Evolutionary conservation across 2,888 invertebrate genomes (phyloP).

Genomic region (Caenorhabditis afra): DNA sequence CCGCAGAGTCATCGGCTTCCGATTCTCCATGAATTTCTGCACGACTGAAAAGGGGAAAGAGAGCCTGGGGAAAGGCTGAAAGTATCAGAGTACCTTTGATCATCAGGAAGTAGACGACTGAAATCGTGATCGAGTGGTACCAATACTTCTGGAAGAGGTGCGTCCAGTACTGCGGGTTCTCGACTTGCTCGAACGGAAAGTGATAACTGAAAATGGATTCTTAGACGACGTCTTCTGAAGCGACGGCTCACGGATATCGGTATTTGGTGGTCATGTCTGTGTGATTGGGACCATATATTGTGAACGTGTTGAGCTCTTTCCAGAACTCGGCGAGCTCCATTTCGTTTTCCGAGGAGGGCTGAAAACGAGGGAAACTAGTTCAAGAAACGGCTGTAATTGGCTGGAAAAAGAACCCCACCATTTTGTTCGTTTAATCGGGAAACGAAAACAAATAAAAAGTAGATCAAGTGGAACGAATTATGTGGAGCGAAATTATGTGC

Average conservation of each 20-base stretch:
- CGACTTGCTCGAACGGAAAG: constrained; percentile 76
- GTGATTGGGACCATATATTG: constrained; percentile 73
- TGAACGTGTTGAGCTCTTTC: constrained; percentile 73
- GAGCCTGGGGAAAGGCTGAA: not conserved
- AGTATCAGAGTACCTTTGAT: constrained; percentile 47
- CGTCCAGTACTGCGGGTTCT: constrained; percentile 73
- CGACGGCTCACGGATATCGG: constrained; percentile 71
- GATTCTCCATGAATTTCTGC: constrained; percentile 81
- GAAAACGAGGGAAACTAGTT: too few species aligned
- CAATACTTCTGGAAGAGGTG: constrained; percentile 84
- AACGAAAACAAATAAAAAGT: not conserved
- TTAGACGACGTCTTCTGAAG: not conserved
- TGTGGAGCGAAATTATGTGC: constrained; percentile 32
- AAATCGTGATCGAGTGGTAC: constrained; percentile 82
- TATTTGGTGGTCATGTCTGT: constrained; percentile 73
- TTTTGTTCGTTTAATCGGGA: too few species aligned
- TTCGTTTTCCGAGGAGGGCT: constrained; percentile 16
- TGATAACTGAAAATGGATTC: constrained; percentile 67
- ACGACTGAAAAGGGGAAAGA: constrained; percentile 53
- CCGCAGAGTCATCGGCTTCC: constrained; percentile 81
- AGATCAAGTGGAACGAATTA: constrained; percentile 27
- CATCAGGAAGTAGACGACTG: constrained; percentile 83
- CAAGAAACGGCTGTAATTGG: not conserved
- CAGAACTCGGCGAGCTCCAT: constrained; percentile 64
- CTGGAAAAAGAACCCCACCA: not conserved